Evolutionary conservation across 1,140 invertebrate species (phyloP).

Genomic region (Panagrolaimus sp.): DNA sequence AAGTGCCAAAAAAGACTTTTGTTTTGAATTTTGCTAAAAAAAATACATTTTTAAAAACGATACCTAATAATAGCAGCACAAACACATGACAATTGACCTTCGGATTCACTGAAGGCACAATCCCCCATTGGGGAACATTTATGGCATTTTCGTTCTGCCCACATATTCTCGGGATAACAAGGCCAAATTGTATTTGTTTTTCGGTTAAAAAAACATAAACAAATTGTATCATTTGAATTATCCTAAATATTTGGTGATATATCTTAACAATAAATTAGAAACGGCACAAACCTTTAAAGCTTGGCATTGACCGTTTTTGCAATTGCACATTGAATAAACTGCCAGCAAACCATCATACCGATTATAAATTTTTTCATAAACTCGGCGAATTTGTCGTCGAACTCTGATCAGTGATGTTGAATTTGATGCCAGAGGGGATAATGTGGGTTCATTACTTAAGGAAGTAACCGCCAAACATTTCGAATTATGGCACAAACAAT

Average conservation of each 20-base stretch:
- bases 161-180: conserved; percentile 45
- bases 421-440: neutral
- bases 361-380: conserved; percentile 44
- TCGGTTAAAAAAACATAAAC: conserved; percentile 55
- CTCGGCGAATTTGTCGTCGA: conserved; percentile 20
- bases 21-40: neutral
- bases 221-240: conserved; percentile 32
- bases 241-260: conserved; percentile 16
- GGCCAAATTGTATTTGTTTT: conserved; percentile 56
- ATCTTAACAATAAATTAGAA: too few relatives aligned
- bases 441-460: too few relatives aligned
- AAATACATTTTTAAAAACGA: too few relatives aligned
- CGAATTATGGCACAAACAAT: neutral
- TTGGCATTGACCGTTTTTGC: conserved; percentile 13
- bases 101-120: conserved; percentile 41
- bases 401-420: conserved; percentile 2
- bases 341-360: conserved; percentile 41
- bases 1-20: conserved; percentile 1
- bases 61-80: conserved; percentile 50
- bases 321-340: conserved; percentile 46
- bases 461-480: conserved; percentile 16
- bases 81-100: conserved; percentile 47
- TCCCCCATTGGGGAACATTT: conserved; percentile 47
- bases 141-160: conserved; percentile 46
- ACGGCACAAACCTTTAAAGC: conserved; percentile 3